Evolutionary conservation across 2,888 invertebrate genomes (phyloP).

Genomic region (Brachylomia viminalis): DNA sequence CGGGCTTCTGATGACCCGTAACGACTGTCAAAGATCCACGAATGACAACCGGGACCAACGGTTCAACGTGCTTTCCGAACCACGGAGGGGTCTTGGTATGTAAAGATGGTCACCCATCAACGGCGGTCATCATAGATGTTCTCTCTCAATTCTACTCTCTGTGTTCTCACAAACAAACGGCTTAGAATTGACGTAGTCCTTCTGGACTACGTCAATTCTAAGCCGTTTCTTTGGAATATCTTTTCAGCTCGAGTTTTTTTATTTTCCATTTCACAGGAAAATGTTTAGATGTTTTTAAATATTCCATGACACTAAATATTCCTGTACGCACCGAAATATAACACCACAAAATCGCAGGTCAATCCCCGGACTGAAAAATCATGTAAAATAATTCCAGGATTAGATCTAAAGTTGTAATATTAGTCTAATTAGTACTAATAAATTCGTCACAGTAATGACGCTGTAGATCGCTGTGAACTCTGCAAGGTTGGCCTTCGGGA

Average conservation of each 20-base stretch:
- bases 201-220: background rate
- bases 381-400: background rate
- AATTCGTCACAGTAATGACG: conserved; percentile 54
- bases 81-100: no score
- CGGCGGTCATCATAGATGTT: no score
- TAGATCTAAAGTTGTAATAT: background rate
- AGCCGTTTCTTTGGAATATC: background rate
- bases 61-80: no score
- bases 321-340: background rate
- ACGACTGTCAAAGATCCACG: no score
- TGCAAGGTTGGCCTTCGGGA: conserved; percentile 72
- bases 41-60: no score
- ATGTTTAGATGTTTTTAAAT: background rate
- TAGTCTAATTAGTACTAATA: background rate
- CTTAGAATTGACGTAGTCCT: no score
- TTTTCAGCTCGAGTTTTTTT: background rate
- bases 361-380: conserved; percentile 21
- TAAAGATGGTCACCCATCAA: no score
- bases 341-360: background rate
- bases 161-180: no score
- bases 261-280: background rate
- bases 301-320: background rate
- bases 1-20: no score
- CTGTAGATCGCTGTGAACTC: conserved; percentile 37
- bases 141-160: background rate